Base-by-base conservation (phyloP, 2,888 invertebrate genomes). In the Sphaerophoria taeniata region DNA sequence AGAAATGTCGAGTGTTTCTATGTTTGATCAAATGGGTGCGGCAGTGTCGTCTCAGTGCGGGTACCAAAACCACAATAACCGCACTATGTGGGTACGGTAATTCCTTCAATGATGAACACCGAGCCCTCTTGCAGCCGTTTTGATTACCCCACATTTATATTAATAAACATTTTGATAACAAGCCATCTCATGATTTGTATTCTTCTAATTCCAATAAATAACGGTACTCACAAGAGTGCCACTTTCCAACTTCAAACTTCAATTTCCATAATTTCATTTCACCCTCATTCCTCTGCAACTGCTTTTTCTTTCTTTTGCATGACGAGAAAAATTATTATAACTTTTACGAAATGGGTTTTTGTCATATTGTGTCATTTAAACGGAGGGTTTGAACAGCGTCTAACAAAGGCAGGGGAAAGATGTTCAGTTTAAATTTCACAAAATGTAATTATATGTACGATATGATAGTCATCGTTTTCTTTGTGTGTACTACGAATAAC, bases 341-440 rank as follows among this genome's bases (percentile, higher is more conserved):
- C 36, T 65, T 79, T 33, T 65, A 67, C 34, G 34, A 76, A 84
- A 84, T 76, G 72, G 67, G 55, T 76, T 70, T 65, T 47, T 70
- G 80, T 80, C 80, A 85, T 24, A 24, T 81, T 80, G 80, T 85
- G 80, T 81, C 85, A 81, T 81, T 80, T 39, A n/a, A 39, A 55
- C 6, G 9, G 53, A 67, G 63, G 55, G 58, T 63, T 39, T 39
- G n/a, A 24, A 49, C 49, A n/a, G 39, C 16, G 58, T 70, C 47
- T 33, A 3, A 9, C 11, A 7, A 39, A 39, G 39, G 43, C 55
- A 7, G 11, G 14, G 12, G 55, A 53, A 75, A 39, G 80, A 77
- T 85, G 80, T 85, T 85, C 80, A 85, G 85, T 85, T 85, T 81
- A 85, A 85, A 81, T 85, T 85, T 85, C 80, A 85, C 80, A 85